Base-by-base conservation (phyloP, 1,140 invertebrate species). In the Kradibia gibbosae region DNA sequence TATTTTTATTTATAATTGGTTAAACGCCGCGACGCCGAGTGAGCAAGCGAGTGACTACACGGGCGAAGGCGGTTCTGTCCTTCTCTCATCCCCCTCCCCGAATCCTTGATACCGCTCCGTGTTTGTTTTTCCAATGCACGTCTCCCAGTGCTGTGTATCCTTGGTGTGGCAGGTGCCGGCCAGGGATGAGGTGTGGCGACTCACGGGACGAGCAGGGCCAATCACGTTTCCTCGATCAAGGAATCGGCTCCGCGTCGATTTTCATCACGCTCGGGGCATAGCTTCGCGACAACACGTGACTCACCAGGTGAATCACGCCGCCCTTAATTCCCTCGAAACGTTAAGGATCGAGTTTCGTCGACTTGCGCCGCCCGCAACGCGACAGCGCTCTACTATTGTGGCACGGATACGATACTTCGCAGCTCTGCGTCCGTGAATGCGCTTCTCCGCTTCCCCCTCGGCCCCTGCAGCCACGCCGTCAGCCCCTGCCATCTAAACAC, bases 221-320 rank as follows among this genome's bases (percentile, higher is more conserved):
- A 57, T 57, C 34, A 36, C 62, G 34, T 36, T n/a, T n/a, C 62
- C 20, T 22, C 3, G 7, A 53, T 67, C 39, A 17, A 67, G 39
- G 39, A 67, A 22, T 67, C 20, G 62, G 28, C 1, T 39, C 1
- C 62, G 62, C 34, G 36, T 13, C 22, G 34, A 0, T 1, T 36
- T 36, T 3, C 31, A 34, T 7, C 28, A 67, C 4, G 3, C 4
- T 0, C 15, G 5, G 8, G n/a, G 15, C 2, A 10, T 1, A 4
- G 62, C 0, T 7, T 13, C 2, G 31, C 8, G 25, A 71, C 45
- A 71, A 15, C 17, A 71, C 70, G n/a, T 48, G 70, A 71, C 42
- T 71, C 67, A 71, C 39, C 39, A 28, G 75, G 60, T 77, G 75
- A 65, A 50, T 78, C 60, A 78, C 42, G 31, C 60, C 22, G 75